Evolutionary conservation across 2,888 invertebrate genomes (phyloP), one percentile per base, ranked within the genome.

Genomic region (Acleris literana): DNA sequence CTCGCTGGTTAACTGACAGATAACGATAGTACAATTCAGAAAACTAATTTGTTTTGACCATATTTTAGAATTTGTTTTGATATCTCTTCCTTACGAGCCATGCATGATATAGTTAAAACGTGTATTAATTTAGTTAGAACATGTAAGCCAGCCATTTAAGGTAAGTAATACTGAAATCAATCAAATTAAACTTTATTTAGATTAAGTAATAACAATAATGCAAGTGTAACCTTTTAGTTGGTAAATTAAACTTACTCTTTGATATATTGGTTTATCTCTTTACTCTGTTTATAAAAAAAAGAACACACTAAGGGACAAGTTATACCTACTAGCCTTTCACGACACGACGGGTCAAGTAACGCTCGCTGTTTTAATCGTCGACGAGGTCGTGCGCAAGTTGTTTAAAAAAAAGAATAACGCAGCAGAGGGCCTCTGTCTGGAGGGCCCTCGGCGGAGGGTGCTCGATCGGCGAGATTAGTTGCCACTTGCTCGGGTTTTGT

Each of bases 161-260:
- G n/a, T 22, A 46, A 17, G 16, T 3, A 17, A 25, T 20, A 20
- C 17, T 49, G 49, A 49, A 20, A 49, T 49, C 17, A 49, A 6
- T 20, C 17, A 18, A 17, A 20, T 9, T 18, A 6, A 49, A 49
- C 16, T 3, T 20, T 44, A 44, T 44, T 48, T 20, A 64, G 39
- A n/a, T 48, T 64, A 64, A 64, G 64, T n/a, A 55, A 64, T 64
- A 59, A 64, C 57, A n/a, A 11, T 33, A 33, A 33, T 59, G 46
- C 64, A 64, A 64, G 64, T 59, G 59, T 64, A 64, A 59, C 48
- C 16, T 17, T 43, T 54, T 53, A 59, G 25, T 54, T 59, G 56
- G 39, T 64, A 64, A 64, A 59, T 39, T 17, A 6, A 64, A 52
- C n/a, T 53, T 13, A 20, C 33, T 29, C 46, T 33, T 39, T 11